phyloP scores from a whole-genome alignment of 2,113 vertebrate species.

The Eurystomus gularis region DNA sequence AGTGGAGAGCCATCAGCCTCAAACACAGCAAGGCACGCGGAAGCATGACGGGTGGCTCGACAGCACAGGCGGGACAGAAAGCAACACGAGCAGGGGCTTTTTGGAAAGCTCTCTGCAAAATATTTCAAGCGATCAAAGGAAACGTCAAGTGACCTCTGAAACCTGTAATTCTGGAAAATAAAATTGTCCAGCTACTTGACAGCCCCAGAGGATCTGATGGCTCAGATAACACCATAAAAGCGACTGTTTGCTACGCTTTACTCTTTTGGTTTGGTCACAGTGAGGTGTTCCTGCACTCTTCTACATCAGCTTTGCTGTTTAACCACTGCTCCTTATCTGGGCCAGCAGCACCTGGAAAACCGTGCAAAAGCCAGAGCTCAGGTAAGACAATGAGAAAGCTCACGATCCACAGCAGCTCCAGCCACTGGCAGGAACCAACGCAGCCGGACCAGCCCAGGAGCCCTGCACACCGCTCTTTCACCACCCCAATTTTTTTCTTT shows the following conservation, averaged over 20 bases:
- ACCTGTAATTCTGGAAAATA: background rate
- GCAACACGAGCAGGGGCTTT: background rate
- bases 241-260: background rate
- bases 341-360: background rate
- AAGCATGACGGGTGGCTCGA: rapidly evolving
- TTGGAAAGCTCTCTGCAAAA: background rate
- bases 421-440: background rate
- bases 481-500: background rate
- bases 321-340: background rate
- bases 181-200: background rate
- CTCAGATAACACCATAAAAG: background rate
- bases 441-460: background rate
- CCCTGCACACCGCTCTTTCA: background rate
- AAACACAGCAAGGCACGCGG: rapidly evolving
- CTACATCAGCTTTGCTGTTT: background rate
- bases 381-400: background rate
- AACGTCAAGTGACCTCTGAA: background rate
- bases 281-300: background rate
- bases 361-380: background rate
- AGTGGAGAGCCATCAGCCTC: background rate
- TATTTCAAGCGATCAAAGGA: background rate
- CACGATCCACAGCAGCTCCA: background rate
- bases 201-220: background rate
- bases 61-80: background rate
- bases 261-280: background rate